These are phyloP conservation scores for Saccopteryx leptura DNA, from an alignment of 2,113 vertebrate genomes.

Conservation along the genomic window DNA sequence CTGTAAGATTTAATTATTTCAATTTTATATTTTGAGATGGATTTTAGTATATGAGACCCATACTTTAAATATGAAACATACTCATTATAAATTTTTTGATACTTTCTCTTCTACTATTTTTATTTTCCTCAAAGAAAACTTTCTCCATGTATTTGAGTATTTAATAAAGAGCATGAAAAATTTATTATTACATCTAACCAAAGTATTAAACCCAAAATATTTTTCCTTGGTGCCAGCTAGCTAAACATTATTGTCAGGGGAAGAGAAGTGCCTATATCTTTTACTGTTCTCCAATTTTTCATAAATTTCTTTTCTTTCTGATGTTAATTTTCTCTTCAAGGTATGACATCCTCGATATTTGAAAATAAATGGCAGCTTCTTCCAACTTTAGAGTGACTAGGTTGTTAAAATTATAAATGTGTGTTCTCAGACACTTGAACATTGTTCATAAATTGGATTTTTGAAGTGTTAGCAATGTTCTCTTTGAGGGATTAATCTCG, in stretches of 20 bases:
- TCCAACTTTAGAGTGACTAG: slow-evolving; percentile 65
- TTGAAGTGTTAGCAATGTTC: slow-evolving; percentile 79
- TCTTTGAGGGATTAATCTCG: slow-evolving; percentile 80
- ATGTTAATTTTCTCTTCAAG: slow-evolving; percentile 76
- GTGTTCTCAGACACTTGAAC: slow-evolving; percentile 69
- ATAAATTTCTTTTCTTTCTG: slow-evolving; percentile 46
- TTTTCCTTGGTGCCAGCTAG: background rate
- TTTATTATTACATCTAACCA: background rate
- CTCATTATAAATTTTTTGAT: background rate
- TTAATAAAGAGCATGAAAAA: slow-evolving; percentile 3
- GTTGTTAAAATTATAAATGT: slow-evolving; percentile 84
- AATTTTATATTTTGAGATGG: background rate
- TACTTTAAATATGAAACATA: slow-evolving; percentile 27
- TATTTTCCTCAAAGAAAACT: background rate
- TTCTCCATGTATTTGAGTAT: background rate
- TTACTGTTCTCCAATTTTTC: slow-evolving; percentile 26
- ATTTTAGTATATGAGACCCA: background rate
- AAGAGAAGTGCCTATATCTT: background rate
- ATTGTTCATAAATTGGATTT: slow-evolving; percentile 84
- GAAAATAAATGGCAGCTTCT: slow-evolving; percentile 75
- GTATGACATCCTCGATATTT: slow-evolving; percentile 73
- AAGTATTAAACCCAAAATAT: slow-evolving; percentile 3
- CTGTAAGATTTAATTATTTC: background rate
- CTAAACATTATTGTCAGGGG: slow-evolving; percentile 12
- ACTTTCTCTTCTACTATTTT: background rate